Conservation (phyloP, 2,797 vertebrate species). For the Syngnathus rostellatus region DNA sequence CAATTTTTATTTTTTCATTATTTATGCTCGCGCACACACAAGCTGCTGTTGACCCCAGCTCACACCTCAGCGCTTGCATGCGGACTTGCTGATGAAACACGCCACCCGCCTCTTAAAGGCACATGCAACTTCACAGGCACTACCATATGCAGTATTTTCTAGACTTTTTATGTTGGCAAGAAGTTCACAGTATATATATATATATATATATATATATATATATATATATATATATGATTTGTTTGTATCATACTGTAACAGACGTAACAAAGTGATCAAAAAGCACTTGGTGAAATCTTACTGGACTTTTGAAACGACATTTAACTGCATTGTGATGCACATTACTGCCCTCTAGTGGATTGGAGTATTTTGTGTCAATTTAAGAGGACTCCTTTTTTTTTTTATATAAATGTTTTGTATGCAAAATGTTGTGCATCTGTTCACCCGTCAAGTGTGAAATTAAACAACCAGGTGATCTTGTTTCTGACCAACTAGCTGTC, state of each 20-base stretch:
- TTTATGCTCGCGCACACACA: too few relatives aligned
- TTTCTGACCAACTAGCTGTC: neutral
- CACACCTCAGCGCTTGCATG: too few relatives aligned
- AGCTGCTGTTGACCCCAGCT: too few relatives aligned
- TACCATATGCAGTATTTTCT: neutral
- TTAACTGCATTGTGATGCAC: neutral
- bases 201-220: too few relatives aligned
- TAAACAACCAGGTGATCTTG: neutral
- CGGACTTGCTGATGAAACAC: too few relatives aligned
- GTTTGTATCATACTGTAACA: neutral
- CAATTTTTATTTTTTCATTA: too few relatives aligned
- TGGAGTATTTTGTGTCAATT: neutral
- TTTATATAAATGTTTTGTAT: neutral
- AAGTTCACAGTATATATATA: too few relatives aligned
- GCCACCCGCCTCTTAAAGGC: neutral
- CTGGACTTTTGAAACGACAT: neutral
- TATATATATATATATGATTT: too few relatives aligned
- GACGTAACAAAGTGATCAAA: neutral
- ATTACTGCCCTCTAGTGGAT: neutral
- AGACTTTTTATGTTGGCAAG: neutral
- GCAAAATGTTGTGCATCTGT: neutral
- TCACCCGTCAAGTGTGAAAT: neutral
- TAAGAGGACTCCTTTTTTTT: too few relatives aligned
- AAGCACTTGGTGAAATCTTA: neutral
- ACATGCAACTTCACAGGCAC: neutral